phyloP scores from a whole-genome alignment of 2,113 vertebrate genomes.

The Saimiri boliviensis region DNA sequence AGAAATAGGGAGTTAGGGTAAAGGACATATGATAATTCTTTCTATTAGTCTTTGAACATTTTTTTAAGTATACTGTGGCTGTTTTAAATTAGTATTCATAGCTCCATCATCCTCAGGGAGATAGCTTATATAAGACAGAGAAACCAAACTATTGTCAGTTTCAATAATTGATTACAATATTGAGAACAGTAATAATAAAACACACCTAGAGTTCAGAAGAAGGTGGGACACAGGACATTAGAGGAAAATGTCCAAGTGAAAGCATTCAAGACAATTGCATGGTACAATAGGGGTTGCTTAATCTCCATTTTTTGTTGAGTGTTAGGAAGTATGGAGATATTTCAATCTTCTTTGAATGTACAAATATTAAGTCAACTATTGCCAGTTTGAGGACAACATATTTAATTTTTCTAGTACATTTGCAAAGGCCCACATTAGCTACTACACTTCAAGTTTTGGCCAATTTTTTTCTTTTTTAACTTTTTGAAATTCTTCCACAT shows the following conservation, averaged over 20 bases:
- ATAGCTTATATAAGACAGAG: background rate
- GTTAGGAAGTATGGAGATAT: background rate
- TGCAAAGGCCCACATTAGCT: background rate
- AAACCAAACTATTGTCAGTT: background rate
- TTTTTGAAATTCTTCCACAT: background rate
- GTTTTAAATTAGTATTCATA: background rate
- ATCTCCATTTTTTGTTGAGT: background rate
- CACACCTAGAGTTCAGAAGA: background rate
- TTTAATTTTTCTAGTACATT: background rate
- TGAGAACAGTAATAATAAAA: background rate
- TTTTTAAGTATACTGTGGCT: background rate
- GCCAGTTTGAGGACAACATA: background rate
- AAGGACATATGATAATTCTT: background rate
- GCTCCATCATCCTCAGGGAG: background rate
- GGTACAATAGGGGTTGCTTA: too few species aligned
- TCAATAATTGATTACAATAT: background rate
- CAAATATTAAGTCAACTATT: background rate
- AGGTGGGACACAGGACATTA: background rate
- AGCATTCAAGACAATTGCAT: background rate
- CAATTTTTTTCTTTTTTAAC: background rate
- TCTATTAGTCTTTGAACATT: background rate
- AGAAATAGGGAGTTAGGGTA: background rate
- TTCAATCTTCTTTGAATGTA: background rate
- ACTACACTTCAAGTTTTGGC: background rate
- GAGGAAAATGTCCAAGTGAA: background rate